These are phyloP conservation scores for Rattus rattus DNA, from an alignment of 2,113 vertebrate genomes.

Conservation along the genomic window DNA sequence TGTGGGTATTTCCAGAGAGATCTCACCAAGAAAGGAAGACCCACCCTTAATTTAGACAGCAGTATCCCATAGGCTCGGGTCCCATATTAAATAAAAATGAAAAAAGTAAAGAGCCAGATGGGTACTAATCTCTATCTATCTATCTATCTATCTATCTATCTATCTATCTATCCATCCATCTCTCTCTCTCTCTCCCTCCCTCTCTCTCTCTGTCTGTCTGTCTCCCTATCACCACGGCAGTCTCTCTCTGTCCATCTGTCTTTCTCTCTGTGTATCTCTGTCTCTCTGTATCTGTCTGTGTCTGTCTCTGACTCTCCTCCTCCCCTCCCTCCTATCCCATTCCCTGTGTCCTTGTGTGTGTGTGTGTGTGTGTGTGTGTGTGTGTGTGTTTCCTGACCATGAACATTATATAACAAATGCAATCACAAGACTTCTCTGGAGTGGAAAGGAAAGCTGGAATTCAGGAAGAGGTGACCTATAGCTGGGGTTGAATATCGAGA, in stretches of 20 bases:
- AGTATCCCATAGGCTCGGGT: not conserved
- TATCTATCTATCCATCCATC: not conserved
- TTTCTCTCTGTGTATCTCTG: not conserved
- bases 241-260: not conserved
- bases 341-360: no score
- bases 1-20: not conserved
- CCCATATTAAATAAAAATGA: not conserved
- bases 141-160: not conserved
- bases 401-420: not conserved
- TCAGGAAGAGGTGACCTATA: no score
- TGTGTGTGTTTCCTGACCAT: not conserved
- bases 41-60: not conserved
- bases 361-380: not conserved
- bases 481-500: no score
- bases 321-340: not conserved
- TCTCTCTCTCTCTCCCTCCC: no score
- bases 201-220: not conserved
- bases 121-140: not conserved
- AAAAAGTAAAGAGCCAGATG: not conserved
- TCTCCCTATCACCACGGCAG: not conserved
- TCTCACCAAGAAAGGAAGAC: not conserved
- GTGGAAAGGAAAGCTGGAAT: no score
- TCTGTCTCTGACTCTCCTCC: not conserved
- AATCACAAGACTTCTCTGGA: no score
- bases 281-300: no score